Conservation (phyloP, 2,797 vertebrate species). For the Myotis planiceps region DNA sequence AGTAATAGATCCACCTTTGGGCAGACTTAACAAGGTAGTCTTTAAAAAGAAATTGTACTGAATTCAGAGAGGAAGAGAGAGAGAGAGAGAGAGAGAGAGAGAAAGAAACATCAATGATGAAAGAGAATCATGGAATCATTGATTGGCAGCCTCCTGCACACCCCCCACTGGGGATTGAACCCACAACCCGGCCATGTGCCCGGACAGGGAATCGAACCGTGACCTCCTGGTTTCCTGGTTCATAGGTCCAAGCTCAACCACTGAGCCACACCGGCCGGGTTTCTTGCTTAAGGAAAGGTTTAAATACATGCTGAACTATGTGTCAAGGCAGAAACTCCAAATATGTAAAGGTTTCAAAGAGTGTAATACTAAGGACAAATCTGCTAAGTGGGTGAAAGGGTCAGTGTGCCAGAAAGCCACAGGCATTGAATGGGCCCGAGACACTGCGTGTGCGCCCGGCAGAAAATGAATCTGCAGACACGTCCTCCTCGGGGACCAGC, state of each 20-base stretch:
- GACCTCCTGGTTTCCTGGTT: too few relatives aligned
- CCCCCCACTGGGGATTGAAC: too few relatives aligned
- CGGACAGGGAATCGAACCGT: too few relatives aligned
- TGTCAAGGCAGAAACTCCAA: background rate
- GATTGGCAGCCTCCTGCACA: too few relatives aligned
- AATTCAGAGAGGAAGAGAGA: too few relatives aligned
- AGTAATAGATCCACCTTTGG: background rate
- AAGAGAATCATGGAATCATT: too few relatives aligned
- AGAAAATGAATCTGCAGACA: background rate
- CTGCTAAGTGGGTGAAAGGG: background rate
- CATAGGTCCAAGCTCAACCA: too few relatives aligned
- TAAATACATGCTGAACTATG: background rate
- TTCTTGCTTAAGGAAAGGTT: background rate
- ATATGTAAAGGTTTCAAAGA: background rate
- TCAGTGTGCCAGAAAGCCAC: background rate
- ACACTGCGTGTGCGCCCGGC: background rate
- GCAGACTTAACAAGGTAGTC: background rate
- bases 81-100: too few relatives aligned
- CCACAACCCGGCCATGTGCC: too few relatives aligned
- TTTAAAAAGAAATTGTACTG: background rate
- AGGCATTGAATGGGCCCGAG: background rate
- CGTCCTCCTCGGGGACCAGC: background rate
- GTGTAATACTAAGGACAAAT: background rate
- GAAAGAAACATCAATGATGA: too few relatives aligned
- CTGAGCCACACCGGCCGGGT: too few relatives aligned